A percentile compares a stretch with the other conserved stretches of the same genome.
These are phyloP conservation scores for Aptenodytes forsteri DNA, from an alignment of 2,113 vertebrate genomes.

Conservation along the genomic window DNA sequence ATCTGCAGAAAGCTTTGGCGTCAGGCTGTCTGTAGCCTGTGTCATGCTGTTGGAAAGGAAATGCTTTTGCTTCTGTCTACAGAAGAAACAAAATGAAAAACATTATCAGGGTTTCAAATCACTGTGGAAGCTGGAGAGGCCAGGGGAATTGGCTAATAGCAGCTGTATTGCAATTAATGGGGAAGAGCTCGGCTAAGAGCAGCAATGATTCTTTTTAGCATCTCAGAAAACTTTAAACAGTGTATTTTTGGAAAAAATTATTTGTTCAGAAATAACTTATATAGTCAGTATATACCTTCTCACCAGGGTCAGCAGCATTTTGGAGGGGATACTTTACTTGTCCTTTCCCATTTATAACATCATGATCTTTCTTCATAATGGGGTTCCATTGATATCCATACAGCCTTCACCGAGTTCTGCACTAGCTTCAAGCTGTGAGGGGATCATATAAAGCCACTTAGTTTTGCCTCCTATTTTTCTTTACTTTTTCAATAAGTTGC, in stretches of 20 bases:
- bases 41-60: slow-evolving; percentile 20
- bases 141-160: neutral
- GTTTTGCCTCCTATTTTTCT: neutral
- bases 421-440: neutral
- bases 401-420: neutral
- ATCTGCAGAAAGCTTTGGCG: slow-evolving; percentile 59
- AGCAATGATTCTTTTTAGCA: neutral
- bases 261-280: neutral
- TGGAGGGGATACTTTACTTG: neutral
- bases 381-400: neutral
- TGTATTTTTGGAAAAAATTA: neutral
- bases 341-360: neutral
- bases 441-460: neutral
- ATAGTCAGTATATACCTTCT: neutral
- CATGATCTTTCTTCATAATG: neutral
- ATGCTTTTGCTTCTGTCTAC: slow-evolving; percentile 23
- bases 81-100: neutral
- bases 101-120: slow-evolving; percentile 13
- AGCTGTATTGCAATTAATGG: neutral
- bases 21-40: slow-evolving; percentile 51
- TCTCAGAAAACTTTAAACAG: neutral
- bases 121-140: neutral
- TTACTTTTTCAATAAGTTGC: neutral
- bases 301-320: neutral
- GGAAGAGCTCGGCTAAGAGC: neutral